Conservation (phyloP, 2,797 vertebrate genomes). For the Gobionotothen gibberifrons region DNA sequence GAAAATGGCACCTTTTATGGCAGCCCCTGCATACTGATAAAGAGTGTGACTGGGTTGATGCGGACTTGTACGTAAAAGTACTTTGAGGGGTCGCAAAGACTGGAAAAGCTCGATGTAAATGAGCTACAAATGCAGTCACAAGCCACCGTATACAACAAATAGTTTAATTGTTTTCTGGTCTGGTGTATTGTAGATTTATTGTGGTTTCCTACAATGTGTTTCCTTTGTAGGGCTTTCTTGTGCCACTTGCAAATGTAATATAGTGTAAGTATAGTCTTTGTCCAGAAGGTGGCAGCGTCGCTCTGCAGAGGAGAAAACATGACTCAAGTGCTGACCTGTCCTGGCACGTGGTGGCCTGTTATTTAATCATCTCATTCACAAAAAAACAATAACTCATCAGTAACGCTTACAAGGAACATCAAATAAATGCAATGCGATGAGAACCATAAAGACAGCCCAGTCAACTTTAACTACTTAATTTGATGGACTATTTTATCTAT, state of each 20-base stretch:
- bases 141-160: neutral
- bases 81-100: too few relatives aligned
- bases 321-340: slow-evolving; percentile 25
- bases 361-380: slow-evolving; percentile 66
- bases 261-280: neutral
- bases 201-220: neutral
- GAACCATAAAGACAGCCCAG: slow-evolving; percentile 39
- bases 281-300: slow-evolving; percentile 59
- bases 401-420: slow-evolving; percentile 30
- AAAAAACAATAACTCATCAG: slow-evolving; percentile 50
- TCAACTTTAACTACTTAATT: slow-evolving; percentile 37
- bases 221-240: too few relatives aligned
- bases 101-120: too few relatives aligned
- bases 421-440: slow-evolving; percentile 20
- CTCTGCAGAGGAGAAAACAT: slow-evolving; percentile 6
- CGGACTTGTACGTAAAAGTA: too few relatives aligned
- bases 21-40: too few relatives aligned
- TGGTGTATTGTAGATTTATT: neutral
- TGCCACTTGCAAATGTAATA: neutral
- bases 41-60: too few relatives aligned
- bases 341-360: slow-evolving; percentile 37
- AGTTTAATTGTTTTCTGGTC: neutral
- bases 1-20: too few relatives aligned
- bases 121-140: too few relatives aligned
- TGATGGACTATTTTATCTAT: slow-evolving; percentile 53